These are phyloP conservation scores for Lottia scabra DNA, from an alignment of 2,888 invertebrate species.

Conservation along the genomic window DNA sequence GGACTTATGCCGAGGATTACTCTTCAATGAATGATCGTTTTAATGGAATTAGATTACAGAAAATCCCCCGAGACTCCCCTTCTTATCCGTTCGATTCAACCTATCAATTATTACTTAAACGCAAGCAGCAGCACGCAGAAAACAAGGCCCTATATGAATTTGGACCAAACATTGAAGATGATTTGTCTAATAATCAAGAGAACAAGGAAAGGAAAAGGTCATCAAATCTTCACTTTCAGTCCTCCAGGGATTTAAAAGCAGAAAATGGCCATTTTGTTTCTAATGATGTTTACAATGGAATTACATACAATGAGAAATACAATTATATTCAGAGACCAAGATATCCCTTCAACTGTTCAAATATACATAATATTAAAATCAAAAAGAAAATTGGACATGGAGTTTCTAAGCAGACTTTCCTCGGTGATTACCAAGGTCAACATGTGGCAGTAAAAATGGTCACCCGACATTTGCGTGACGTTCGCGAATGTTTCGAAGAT, in stretches of 20 bases:
- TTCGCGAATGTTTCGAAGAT: slow-evolving; percentile 52
- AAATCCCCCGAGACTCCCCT: neutral
- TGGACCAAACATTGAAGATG: neutral
- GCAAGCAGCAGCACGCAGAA: neutral
- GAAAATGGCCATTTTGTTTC: neutral
- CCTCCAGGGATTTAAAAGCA: neutral
- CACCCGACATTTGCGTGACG: slow-evolving; percentile 61
- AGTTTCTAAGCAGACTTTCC: slow-evolving; percentile 63
- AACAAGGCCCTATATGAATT: neutral
- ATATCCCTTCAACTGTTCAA: slow-evolving; percentile 55
- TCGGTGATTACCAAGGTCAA: slow-evolving; percentile 46
- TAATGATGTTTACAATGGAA: neutral
- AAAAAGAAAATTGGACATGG: slow-evolving; percentile 62
- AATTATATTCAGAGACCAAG: slow-evolving; percentile 15
- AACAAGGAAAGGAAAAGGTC: neutral
- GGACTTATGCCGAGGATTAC: slow-evolving; percentile 18
- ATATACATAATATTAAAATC: slow-evolving; percentile 53
- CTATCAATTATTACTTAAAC: neutral
- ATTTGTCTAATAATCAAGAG: neutral
- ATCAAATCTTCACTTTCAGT: neutral
- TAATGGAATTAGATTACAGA: slow-evolving; percentile 6
- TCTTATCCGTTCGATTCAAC: neutral
- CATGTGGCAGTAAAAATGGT: slow-evolving; percentile 65
- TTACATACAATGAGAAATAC: neutral
- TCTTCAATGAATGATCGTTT: slow-evolving; percentile 3